Evolutionary conservation across 1,140 invertebrate genomes (phyloP).

Genomic region (Halesus radiatus): DNA sequence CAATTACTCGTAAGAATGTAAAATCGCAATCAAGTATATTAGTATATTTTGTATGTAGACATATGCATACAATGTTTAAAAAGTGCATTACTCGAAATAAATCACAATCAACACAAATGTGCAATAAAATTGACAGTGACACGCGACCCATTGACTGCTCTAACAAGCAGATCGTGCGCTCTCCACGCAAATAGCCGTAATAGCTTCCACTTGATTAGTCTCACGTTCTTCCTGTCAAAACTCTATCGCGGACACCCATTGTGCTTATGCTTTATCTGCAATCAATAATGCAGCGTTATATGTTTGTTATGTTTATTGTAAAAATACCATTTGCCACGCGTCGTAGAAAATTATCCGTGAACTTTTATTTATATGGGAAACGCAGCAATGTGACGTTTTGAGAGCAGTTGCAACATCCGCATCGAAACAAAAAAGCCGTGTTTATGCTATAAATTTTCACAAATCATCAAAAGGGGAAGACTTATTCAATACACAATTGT

Average conservation of each 20-base stretch:
- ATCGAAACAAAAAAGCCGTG: too few relatives aligned
- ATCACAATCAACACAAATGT: too few relatives aligned
- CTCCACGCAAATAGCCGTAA: slow-evolving; percentile 14
- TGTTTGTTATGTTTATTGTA: slow-evolving; percentile 8
- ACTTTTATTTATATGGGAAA: slow-evolving; percentile 41
- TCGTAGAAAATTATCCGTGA: slow-evolving; percentile 41
- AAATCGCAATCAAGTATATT: too few relatives aligned
- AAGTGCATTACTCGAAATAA: too few relatives aligned
- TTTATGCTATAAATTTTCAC: too few relatives aligned
- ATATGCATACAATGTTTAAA: too few relatives aligned
- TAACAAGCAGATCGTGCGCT: not conserved
- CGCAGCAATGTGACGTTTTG: slow-evolving; percentile 1
- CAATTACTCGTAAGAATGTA: too few relatives aligned
- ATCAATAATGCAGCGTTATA: slow-evolving; percentile 15
- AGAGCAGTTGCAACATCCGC: too few relatives aligned
- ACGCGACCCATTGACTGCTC: not conserved
- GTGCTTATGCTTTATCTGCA: too few relatives aligned
- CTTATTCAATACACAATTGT: too few relatives aligned
- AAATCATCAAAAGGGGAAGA: too few relatives aligned
- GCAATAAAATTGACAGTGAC: not conserved
- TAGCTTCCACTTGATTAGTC: slow-evolving; percentile 22
- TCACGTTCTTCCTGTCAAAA: slow-evolving; percentile 3
- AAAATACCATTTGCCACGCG: slow-evolving; percentile 19
- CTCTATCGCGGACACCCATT: not conserved
- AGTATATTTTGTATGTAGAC: too few relatives aligned